These are phyloP conservation scores for Sparidentex hasta DNA, from an alignment of 2,797 vertebrate genomes.

Conservation along the genomic window DNA sequence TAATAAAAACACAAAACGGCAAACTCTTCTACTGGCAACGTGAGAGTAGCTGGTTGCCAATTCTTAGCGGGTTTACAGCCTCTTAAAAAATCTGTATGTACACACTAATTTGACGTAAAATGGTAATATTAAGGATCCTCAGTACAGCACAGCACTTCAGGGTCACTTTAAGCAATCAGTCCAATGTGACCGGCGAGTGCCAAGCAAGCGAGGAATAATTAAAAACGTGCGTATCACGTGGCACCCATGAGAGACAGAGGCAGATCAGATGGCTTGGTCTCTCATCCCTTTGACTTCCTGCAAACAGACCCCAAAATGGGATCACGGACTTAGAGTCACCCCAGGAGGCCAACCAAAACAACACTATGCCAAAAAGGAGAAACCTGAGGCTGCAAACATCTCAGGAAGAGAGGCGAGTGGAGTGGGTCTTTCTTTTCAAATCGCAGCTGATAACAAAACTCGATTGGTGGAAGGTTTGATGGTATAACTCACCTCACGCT, in stretches of 20 bases:
- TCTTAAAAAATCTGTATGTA: too few species aligned
- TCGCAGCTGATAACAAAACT: slow-evolving; percentile 57
- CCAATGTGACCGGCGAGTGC: slow-evolving; percentile 41
- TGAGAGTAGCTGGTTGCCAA: too few species aligned
- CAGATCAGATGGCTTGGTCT: slow-evolving; percentile 60
- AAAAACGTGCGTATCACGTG: slow-evolving; percentile 67
- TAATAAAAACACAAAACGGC: too few species aligned
- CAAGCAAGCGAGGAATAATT: slow-evolving; percentile 62
- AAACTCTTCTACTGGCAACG: too few species aligned
- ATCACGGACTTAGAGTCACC: slow-evolving; percentile 72
- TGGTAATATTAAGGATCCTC: too few species aligned
- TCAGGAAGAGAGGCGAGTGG: slow-evolving; percentile 33
- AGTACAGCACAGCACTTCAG: neutral
- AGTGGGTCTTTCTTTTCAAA: slow-evolving; percentile 45
- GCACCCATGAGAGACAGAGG: slow-evolving; percentile 56
- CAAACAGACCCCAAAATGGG: slow-evolving; percentile 70
- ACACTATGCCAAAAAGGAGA: slow-evolving; percentile 64
- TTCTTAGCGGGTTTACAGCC: too few species aligned
- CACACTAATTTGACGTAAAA: too few species aligned
- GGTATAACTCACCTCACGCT: slow-evolving; percentile 65
- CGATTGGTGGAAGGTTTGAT: slow-evolving; percentile 57
- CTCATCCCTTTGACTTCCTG: slow-evolving; percentile 63
- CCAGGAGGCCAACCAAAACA: slow-evolving; percentile 78
- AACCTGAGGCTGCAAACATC: slow-evolving; percentile 66
- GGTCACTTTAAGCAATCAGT: slow-evolving; percentile 50